Evolutionary conservation across 2,888 invertebrate genomes (phyloP).

Genomic region (Eudemis profundana): DNA sequence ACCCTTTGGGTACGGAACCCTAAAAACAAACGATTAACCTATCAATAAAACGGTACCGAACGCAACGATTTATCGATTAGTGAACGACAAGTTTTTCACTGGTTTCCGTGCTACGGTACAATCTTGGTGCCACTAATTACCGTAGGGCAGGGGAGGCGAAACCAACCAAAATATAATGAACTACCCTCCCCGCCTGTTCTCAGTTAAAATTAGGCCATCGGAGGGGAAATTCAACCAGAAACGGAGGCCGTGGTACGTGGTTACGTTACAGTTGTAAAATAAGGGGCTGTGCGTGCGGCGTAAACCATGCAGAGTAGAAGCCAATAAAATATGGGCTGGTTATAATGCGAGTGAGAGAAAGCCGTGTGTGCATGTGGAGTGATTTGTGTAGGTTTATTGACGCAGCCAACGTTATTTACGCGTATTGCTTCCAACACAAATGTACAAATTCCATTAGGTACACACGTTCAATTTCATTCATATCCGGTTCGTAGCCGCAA

Average conservation of each 20-base stretch:
- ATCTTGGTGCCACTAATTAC: conserved; percentile 52
- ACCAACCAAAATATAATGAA: conserved; percentile 46
- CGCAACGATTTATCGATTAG: conserved; percentile 38
- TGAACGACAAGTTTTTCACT: conserved; percentile 47
- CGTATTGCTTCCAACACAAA: conserved; percentile 2
- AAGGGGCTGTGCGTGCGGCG: conserved; percentile 54
- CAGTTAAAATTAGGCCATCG: not conserved
- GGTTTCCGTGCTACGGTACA: conserved; percentile 50
- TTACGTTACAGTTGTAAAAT: conserved; percentile 53
- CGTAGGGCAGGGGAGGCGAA: conserved; percentile 33
- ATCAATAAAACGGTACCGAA: conserved; percentile 11
- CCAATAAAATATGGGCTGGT: conserved; percentile 56
- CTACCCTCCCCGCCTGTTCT: conserved; percentile 41
- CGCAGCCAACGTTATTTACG: conserved; percentile 33
- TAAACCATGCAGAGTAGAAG: conserved; percentile 53
- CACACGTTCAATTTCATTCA: conserved; percentile 2
- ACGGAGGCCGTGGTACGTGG: conserved; percentile 53
- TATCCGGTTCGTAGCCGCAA: too few relatives aligned
- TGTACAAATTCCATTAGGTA: not conserved
- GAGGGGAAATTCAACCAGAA: conserved; percentile 22
- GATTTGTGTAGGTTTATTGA: conserved; percentile 43
- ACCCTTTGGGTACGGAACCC: too few relatives aligned
- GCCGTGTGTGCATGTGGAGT: conserved; percentile 50
- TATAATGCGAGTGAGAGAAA: conserved; percentile 56
- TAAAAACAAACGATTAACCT: not conserved